Conservation (phyloP, 2,888 invertebrate genomes). For the Pristionchus exspectatus region DNA sequence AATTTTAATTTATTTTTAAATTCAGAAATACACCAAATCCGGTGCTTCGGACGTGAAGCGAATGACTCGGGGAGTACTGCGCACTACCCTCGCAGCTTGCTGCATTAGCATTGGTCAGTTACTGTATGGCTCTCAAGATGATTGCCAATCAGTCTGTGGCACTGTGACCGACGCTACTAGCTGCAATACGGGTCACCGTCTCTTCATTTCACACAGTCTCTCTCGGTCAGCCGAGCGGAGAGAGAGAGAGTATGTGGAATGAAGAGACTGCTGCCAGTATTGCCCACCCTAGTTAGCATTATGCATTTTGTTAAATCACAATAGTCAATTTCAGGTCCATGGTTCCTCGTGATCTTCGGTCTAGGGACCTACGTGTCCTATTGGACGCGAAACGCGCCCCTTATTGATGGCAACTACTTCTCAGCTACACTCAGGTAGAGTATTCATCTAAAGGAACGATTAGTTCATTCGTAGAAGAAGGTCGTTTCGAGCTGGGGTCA, state of each 20-base stretch:
- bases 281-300: no score
- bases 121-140: neutral
- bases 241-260: no score
- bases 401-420: constrained; percentile 4
- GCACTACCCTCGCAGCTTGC: neutral
- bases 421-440: neutral
- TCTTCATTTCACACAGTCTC: no score
- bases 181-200: no score
- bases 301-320: neutral
- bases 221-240: no score
- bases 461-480: no score
- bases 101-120: constrained; percentile 10
- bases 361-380: neutral
- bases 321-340: neutral
- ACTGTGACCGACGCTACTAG: no score
- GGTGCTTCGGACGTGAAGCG: neutral
- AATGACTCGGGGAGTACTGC: neutral
- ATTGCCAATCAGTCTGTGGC: no score
- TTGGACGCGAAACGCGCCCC: neutral
- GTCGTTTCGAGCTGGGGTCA: no score
- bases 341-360: neutral
- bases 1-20: neutral
- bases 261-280: no score
- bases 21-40: constrained; percentile 7
- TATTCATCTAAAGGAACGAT: neutral